phyloP scores from a whole-genome alignment of 1,140 invertebrate genomes.

The Kradibia gibbosae region DNA sequence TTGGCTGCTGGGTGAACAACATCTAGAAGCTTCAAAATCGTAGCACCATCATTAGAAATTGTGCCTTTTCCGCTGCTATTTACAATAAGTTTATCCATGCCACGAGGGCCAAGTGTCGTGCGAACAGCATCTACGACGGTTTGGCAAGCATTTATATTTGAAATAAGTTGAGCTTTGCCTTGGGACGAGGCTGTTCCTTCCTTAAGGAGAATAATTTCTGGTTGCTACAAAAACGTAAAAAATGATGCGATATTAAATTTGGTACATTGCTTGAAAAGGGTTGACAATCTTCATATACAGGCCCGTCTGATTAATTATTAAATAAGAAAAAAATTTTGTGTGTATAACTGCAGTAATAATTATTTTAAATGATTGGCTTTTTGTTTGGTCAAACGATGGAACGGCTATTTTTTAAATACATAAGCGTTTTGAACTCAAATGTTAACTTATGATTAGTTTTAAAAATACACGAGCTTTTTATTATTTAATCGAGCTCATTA shows the following conservation, averaged over 20 bases:
- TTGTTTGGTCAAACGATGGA: too few species aligned
- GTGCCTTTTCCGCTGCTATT: conserved; percentile 90
- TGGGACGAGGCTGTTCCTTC: conserved; percentile 98
- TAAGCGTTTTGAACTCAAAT: too few species aligned
- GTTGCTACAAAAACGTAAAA: conserved; percentile 89
- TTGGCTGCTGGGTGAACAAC: conserved; percentile 98
- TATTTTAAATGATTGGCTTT: too few species aligned
- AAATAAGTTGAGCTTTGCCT: conserved; percentile 96
- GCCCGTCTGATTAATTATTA: too few species aligned
- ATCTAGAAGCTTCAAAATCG: conserved; percentile 97
- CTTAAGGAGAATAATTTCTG: conserved; percentile 97
- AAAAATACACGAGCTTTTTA: too few species aligned
- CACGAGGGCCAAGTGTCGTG: conserved; percentile 97
- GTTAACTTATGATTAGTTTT: too few species aligned
- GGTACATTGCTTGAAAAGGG: too few species aligned
- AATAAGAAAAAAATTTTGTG: too few species aligned
- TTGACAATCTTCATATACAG: too few species aligned
- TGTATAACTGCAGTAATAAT: too few species aligned
- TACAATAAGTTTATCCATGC: conserved; percentile 99
- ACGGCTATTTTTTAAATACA: too few species aligned
- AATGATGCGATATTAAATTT: too few species aligned
- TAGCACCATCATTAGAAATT: conserved; percentile 99
- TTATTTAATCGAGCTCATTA: not conserved
- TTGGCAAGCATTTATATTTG: conserved; percentile 99
- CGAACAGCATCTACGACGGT: conserved; percentile 94